phyloP scores from a whole-genome alignment of 1,140 invertebrate genomes.

The Cyphomyrmex costatus region DNA sequence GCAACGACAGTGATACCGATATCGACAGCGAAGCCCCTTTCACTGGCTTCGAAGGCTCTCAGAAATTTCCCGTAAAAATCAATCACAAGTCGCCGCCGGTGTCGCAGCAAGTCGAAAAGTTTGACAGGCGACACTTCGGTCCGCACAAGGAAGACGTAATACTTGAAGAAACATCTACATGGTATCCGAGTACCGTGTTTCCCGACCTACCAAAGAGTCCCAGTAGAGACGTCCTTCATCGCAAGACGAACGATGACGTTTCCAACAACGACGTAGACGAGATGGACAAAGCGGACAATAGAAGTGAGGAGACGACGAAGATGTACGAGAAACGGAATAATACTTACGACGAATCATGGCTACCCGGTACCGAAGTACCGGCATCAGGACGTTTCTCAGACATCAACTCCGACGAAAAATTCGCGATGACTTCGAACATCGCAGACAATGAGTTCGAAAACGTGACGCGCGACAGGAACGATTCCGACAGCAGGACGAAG shows the following conservation, averaged over 20 bases:
- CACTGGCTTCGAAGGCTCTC: constrained; percentile 79
- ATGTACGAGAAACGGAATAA: constrained; percentile 57
- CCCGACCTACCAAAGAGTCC: constrained; percentile 80
- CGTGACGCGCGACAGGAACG: constrained; percentile 37
- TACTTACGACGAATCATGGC: constrained; percentile 52
- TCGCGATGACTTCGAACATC: constrained; percentile 24
- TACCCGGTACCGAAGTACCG: constrained; percentile 38
- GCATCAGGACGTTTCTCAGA: constrained; percentile 20
- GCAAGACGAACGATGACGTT: constrained; percentile 55
- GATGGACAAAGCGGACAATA: constrained; percentile 40
- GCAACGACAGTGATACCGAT: constrained; percentile 46
- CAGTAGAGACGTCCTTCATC: constrained; percentile 73
- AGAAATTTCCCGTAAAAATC: constrained; percentile 80
- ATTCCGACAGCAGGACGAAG: not conserved
- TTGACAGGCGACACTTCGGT: constrained; percentile 82
- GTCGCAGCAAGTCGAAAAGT: constrained; percentile 77
- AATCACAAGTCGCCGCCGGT: constrained; percentile 77
- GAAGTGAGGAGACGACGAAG: constrained; percentile 55
- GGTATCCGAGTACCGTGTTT: constrained; percentile 19
- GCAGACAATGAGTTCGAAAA: constrained; percentile 58
- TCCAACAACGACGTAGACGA: not conserved
- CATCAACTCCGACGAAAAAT: constrained; percentile 20
- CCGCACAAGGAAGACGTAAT: constrained; percentile 73
- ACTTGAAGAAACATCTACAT: constrained; percentile 53
- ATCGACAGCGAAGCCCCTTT: constrained; percentile 75